Evolutionary conservation across 2,797 vertebrate genomes (phyloP).

Genomic region (Pogoniulus pusillus): DNA sequence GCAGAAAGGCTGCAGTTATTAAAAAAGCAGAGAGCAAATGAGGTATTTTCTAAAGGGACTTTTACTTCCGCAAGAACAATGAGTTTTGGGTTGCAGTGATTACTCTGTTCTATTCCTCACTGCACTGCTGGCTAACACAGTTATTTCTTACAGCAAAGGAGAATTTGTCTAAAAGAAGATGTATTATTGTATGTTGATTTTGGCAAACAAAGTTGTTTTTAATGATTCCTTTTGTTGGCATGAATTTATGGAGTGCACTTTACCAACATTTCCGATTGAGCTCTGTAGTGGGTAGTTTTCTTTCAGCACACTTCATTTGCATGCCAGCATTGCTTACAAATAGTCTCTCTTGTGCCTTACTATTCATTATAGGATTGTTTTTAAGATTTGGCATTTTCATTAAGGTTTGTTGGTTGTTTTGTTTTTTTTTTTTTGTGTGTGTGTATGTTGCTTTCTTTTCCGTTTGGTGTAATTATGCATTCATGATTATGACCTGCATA

Average conservation of each 20-base stretch:
- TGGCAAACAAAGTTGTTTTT: background rate
- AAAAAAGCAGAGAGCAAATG: background rate
- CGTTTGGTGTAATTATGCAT: background rate
- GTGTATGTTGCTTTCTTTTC: background rate
- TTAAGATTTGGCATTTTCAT: constrained; percentile 29
- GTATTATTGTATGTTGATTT: background rate
- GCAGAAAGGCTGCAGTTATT: background rate
- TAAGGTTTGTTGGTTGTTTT: too few species aligned
- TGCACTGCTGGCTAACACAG: background rate
- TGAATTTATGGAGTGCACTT: background rate
- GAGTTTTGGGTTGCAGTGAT: background rate
- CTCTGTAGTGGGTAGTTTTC: background rate
- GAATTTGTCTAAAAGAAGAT: background rate
- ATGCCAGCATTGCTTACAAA: background rate
- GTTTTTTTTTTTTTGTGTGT: background rate
- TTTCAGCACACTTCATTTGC: background rate
- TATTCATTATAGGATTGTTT: background rate
- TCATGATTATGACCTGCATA: constrained; percentile 23
- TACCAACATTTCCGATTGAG: background rate
- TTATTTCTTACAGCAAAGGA: background rate
- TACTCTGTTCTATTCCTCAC: background rate
- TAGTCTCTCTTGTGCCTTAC: background rate
- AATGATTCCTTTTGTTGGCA: background rate
- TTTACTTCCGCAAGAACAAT: background rate
- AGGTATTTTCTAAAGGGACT: background rate